A percentile compares a stretch with the other conserved stretches of the same genome.
Conservation (phyloP, 2,113 vertebrate genomes). For the Thomomys bottae region DNA sequence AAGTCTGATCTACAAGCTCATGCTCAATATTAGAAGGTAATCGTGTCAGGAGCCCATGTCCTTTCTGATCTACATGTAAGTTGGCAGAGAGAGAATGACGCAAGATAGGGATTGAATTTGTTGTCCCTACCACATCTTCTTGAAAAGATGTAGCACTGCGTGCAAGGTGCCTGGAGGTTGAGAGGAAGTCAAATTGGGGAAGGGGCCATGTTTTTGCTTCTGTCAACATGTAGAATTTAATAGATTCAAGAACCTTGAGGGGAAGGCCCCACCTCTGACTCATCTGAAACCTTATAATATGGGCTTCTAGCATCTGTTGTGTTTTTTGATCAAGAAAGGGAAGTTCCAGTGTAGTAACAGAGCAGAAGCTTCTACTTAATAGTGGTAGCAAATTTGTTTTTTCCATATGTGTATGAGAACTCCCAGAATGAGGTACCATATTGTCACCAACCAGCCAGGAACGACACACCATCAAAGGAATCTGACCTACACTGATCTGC, state of each 20-base stretch:
- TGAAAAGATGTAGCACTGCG: not conserved
- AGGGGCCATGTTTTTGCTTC: slow-evolving; percentile 55
- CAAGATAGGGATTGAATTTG: not conserved
- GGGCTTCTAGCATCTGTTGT: slow-evolving; percentile 26
- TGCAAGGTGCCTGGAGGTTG: not conserved
- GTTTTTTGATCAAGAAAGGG: slow-evolving; percentile 50
- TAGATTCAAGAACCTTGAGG: slow-evolving; percentile 52
- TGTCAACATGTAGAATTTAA: slow-evolving; percentile 42
- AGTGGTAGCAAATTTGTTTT: not conserved
- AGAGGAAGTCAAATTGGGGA: not conserved
- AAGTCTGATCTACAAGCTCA: not conserved
- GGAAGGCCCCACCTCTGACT: slow-evolving; percentile 56
- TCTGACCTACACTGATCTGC: slow-evolving; percentile 37
- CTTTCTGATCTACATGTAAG: not conserved
- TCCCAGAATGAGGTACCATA: not conserved
- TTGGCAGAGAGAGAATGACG: not conserved
- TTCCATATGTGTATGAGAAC: not conserved
- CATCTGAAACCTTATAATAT: slow-evolving; percentile 50
- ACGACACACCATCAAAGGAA: slow-evolving; percentile 6
- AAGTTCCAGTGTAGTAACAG: not conserved
- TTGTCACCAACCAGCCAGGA: slow-evolving; percentile 14
- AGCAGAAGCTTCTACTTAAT: not conserved
- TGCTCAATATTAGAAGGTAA: not conserved
- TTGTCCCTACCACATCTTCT: not conserved
- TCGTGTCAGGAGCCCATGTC: not conserved